Evolutionary conservation across 2,888 invertebrate species (phyloP).

Genomic region (Caenorhabditis imperialis): DNA sequence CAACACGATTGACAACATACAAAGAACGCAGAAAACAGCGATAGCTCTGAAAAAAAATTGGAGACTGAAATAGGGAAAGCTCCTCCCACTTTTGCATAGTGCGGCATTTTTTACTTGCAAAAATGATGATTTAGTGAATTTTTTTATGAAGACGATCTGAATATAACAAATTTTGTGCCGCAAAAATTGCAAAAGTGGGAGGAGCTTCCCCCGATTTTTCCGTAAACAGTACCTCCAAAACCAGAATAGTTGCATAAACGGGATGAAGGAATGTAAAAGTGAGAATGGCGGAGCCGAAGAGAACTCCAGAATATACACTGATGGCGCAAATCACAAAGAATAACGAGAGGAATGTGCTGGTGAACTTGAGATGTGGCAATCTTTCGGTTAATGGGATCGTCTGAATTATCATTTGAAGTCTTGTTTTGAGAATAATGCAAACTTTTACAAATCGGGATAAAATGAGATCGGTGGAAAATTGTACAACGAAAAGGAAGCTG

Average conservation of each 20-base stretch:
- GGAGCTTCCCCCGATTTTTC: no score
- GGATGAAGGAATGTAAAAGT: constrained; percentile 30
- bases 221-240: constrained; percentile 34
- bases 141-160: no score
- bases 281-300: constrained; percentile 22
- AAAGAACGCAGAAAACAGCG: constrained; percentile 15
- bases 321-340: not conserved
- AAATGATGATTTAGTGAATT: constrained; percentile 9
- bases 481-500: constrained; percentile 10
- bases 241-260: constrained; percentile 37
- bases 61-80: no score
- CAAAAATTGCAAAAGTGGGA: no score
- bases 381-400: not conserved
- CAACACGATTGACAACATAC: not conserved
- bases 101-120: no score
- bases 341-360: not conserved
- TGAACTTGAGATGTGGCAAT: not conserved
- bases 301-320: constrained; percentile 8
- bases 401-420: not conserved
- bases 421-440: no score
- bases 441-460: constrained; percentile 5
- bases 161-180: no score
- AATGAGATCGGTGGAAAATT: constrained; percentile 4
- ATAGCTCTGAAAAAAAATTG: constrained; percentile 33
- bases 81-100: no score